These are phyloP conservation scores for Drosophila limbata DNA, from an alignment of 2,888 invertebrate species.

Conservation along the genomic window DNA sequence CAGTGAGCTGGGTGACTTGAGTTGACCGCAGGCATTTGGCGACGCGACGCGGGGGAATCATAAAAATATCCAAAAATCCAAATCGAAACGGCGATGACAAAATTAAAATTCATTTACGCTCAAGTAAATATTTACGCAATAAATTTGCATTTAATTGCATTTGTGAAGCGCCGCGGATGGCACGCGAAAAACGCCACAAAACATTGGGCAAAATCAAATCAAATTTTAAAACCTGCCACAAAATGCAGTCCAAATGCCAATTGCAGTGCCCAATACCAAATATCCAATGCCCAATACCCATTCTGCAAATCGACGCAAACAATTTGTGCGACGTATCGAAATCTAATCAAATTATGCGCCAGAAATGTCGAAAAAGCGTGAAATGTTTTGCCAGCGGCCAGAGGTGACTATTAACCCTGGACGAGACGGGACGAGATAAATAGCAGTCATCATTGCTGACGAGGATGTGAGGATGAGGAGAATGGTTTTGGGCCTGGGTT, in stretches of 20 bases:
- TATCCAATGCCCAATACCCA: slow-evolving; percentile 14
- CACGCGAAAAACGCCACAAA: slow-evolving; percentile 59
- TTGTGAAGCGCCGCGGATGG: slow-evolving; percentile 42
- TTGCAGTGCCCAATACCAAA: slow-evolving; percentile 20
- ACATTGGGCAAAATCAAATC: slow-evolving; percentile 63
- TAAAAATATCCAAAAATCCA: slow-evolving; percentile 42
- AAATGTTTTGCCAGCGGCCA: slow-evolving; percentile 66
- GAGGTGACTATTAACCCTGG: slow-evolving; percentile 58
- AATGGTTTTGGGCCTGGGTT: slow-evolving; percentile 5
- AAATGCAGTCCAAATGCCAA: slow-evolving; percentile 42
- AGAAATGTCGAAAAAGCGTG: slow-evolving; percentile 78
- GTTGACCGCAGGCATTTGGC: slow-evolving; percentile 62
- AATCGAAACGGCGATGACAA: slow-evolving; percentile 52
- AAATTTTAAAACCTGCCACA: slow-evolving; percentile 65
- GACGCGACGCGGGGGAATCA: slow-evolving; percentile 5
- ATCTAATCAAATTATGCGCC: slow-evolving; percentile 79
- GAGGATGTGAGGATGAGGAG: neutral
- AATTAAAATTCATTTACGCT: slow-evolving; percentile 80
- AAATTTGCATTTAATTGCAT: slow-evolving; percentile 81
- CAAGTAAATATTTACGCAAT: slow-evolving; percentile 81
- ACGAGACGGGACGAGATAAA: neutral
- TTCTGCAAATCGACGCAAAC: slow-evolving; percentile 60
- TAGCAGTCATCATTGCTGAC: neutral
- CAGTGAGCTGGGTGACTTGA: neutral
- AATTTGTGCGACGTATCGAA: slow-evolving; percentile 70